A percentile compares a stretch with the other conserved stretches of the same genome.
phyloP scores from a whole-genome alignment of 2,113 vertebrate species.

The Bubo scandiacus region DNA sequence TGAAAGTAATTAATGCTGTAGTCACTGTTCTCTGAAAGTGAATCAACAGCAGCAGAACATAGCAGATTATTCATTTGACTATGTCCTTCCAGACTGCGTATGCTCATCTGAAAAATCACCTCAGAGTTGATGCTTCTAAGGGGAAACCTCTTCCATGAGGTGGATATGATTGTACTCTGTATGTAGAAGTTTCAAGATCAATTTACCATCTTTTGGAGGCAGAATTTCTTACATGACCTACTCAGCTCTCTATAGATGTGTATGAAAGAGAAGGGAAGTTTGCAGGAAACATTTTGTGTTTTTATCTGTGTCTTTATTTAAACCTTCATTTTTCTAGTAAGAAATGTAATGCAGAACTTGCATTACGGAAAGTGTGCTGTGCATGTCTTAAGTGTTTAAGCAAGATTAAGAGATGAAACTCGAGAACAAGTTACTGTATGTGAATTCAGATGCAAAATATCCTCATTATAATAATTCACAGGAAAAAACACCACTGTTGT shows the following conservation, averaged over 20 bases:
- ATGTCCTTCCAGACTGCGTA: not conserved
- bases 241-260: not conserved
- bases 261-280: not conserved
- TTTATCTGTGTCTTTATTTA: not conserved
- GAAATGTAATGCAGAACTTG: not conserved
- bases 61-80: not conserved
- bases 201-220: not conserved
- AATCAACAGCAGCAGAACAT: not conserved
- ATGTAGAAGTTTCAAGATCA: not conserved
- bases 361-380: not conserved
- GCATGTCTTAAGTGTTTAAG: not conserved
- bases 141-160: not conserved
- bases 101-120: slow-evolving; percentile 14
- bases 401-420: not conserved
- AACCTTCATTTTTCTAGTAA: not conserved
- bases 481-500: not conserved
- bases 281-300: not conserved
- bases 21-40: not conserved
- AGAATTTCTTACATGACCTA: not conserved
- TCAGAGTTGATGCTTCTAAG: not conserved
- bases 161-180: not conserved
- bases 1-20: not conserved
- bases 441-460: slow-evolving; percentile 63
- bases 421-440: slow-evolving; percentile 18
- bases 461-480: slow-evolving; percentile 78